Conservation (phyloP, 2,113 vertebrate genomes). For the Myxocyprinus asiaticus region DNA sequence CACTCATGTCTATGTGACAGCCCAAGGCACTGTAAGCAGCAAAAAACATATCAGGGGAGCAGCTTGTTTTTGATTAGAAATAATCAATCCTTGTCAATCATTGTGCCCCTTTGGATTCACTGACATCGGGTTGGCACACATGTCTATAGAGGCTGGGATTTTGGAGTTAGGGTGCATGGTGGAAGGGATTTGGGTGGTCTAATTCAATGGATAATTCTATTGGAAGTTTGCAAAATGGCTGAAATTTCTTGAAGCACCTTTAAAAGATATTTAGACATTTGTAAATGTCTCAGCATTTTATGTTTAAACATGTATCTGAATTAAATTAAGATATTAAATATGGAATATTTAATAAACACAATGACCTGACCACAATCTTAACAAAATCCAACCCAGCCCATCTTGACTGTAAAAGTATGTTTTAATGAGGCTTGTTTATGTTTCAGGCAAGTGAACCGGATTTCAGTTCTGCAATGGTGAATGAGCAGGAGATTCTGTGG, state of each 20-base stretch:
- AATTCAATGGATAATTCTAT: no score
- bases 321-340: constrained; percentile 51
- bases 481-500: constrained; percentile 2
- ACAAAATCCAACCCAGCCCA: constrained; percentile 1
- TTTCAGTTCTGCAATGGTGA: constrained; percentile 36
- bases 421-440: constrained; percentile 23
- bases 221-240: neutral
- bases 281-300: constrained; percentile 76
- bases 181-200: no score
- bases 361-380: constrained; percentile 42
- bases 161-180: no score
- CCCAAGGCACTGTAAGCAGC: no score
- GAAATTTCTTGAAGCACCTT: neutral
- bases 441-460: constrained; percentile 12
- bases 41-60: no score
- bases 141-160: no score
- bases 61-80: no score
- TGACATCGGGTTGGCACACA: no score
- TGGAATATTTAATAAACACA: constrained; percentile 68
- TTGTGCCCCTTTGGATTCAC: no score
- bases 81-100: no score
- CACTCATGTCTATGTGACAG: no score
- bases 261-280: constrained; percentile 57
- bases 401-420: constrained; percentile 39
- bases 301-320: constrained; percentile 57